Base-by-base conservation (phyloP, 2,113 vertebrate species). In the Choloepus hoffmanni region DNA sequence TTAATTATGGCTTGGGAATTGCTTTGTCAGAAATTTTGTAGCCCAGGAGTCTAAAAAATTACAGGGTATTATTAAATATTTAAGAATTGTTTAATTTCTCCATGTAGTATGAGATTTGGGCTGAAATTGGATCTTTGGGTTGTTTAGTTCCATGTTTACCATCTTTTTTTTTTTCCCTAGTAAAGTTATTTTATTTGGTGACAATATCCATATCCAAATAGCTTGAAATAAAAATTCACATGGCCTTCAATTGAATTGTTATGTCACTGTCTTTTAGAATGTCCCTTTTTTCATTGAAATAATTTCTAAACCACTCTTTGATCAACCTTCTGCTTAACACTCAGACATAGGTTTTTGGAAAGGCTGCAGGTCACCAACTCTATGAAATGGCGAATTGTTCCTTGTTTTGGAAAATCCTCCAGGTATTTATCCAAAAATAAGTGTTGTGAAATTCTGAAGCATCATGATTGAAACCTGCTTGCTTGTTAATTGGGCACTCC, bases 361-460 rank as follows among this genome's bases (percentile, higher is more conserved):
- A 99, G 98, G 83, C 99, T 99, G 9, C 98, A 98, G 88, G 99
- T 97, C 53, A 99, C 99, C 0, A 99, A 98, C 91, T 99, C 99
- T 99, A 99, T 99, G 98, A 99, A 99, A 98, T 99, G 99, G 70
- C 99, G 98, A 96, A 99, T 98, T 10, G 99, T 99, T 85, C 99
- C 99, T 92, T 99, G 98, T 73, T 96, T 98, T 36, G 99, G 99
- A 95, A 99, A 99, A 73, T 98, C 98, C 95, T 98, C 96, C 5
- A 99, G 97, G 96, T 99, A 98, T 91, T 98, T 99, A 65, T 99
- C 99, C 95, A 99, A 98, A 98, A 99, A 99, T 97, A 99, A 94
- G 43, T 99, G 99, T 94, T 99, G 78, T 99, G 98, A 98, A 99
- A 99, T 45, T 99, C 99, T 83, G 99, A 99, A 14, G 92, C 96